Conservation (phyloP, 2,113 vertebrate genomes). For the Brachyhypopomus occidentalis region DNA sequence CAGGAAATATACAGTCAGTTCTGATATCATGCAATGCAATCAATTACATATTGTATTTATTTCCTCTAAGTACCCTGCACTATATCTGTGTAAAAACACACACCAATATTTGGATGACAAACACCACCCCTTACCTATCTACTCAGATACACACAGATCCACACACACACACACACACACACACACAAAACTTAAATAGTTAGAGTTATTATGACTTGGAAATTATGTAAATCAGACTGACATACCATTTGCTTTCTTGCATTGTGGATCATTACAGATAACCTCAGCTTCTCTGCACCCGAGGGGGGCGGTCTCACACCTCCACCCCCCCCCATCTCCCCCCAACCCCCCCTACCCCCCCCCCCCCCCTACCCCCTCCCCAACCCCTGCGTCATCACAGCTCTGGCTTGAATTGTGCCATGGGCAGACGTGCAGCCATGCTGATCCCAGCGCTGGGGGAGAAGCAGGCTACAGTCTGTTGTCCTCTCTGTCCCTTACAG, state of each 20-base stretch:
- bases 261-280: slow-evolving; percentile 31
- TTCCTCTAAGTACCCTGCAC: too few relatives aligned
- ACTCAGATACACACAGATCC: background rate
- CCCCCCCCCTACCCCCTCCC: background rate
- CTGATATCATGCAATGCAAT: too few relatives aligned
- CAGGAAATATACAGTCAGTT: too few relatives aligned
- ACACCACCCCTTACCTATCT: background rate
- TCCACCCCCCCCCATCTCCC: background rate
- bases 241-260: background rate
- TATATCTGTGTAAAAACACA: too few relatives aligned
- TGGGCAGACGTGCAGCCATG: background rate
- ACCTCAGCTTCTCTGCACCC: slow-evolving; percentile 17
- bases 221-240: background rate
- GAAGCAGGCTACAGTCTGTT: slow-evolving; percentile 3
- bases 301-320: background rate
- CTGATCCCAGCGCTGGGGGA: slow-evolving; percentile 35
- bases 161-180: background rate
- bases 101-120: too few relatives aligned
- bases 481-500: background rate
- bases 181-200: background rate
- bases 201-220: background rate
- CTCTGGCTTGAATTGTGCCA: slow-evolving; percentile 8
- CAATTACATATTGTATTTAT: too few relatives aligned
- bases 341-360: too few relatives aligned
- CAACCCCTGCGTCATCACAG: slow-evolving; percentile 32